These are phyloP conservation scores for Lepisosteus osseus DNA, from an alignment of 2,113 vertebrate genomes.

Conservation along the genomic window DNA sequence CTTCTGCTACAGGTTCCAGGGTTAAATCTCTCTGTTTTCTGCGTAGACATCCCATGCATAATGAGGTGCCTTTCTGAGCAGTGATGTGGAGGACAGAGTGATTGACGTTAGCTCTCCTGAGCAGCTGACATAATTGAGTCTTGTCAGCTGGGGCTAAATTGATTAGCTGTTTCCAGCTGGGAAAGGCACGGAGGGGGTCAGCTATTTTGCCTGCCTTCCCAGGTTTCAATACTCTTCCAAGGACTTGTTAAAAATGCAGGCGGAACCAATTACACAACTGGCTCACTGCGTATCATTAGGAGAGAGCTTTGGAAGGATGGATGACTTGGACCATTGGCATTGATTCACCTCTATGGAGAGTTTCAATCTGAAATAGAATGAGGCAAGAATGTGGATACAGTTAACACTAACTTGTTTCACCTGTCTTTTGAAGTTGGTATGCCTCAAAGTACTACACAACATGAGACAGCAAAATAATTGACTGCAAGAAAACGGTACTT, in stretches of 20 bases:
- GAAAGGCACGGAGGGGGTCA: not conserved
- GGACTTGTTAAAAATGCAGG: not conserved
- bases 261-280: not conserved
- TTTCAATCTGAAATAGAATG: no score
- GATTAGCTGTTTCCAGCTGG: slow-evolving; percentile 1
- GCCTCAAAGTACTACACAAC: no score
- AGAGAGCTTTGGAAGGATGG: not conserved
- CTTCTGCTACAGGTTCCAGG: no score
- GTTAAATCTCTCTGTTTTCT: no score
- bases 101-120: not conserved
- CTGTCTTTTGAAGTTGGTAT: no score
- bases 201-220: not conserved
- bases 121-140: not conserved
- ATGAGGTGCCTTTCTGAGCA: not conserved
- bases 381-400: no score
- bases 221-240: not conserved
- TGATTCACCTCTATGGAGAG: no score
- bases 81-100: not conserved
- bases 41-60: not conserved
- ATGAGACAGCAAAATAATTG: no score
- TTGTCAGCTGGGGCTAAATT: not conserved
- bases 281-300: not conserved
- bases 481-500: no score
- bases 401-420: no score
- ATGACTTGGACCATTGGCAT: no score